Percentiles rank a stretch among this genome's conserved stretches.
Conservation (phyloP, 1,140 invertebrate genomes). For the Aphaenogaster ashmeadi region DNA sequence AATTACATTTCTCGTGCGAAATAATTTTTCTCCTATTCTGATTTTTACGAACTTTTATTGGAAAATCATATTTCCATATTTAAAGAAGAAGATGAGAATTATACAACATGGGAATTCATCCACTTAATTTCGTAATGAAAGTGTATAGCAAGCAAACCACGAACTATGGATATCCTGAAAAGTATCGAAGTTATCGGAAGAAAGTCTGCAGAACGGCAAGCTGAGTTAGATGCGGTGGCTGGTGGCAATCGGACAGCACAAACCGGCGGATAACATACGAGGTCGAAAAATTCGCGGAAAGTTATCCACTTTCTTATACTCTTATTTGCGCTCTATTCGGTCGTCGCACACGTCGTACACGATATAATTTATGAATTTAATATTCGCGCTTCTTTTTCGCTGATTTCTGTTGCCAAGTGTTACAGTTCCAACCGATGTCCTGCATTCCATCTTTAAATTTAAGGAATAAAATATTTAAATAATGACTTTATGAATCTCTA, state of each 20-base stretch:
- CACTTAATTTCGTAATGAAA: neutral
- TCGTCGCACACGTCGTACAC: slow-evolving; percentile 38
- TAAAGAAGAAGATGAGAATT: slow-evolving; percentile 14
- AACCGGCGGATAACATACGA: slow-evolving; percentile 66
- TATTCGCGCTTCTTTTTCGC: slow-evolving; percentile 16
- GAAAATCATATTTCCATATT: neutral
- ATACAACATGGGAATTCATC: slow-evolving; percentile 25
- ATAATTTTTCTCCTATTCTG: neutral
- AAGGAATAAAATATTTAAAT: neutral
- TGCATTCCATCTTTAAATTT: neutral
- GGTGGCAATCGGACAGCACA: slow-evolving; percentile 52
- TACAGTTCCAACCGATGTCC: neutral
- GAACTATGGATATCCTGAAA: slow-evolving; percentile 13
- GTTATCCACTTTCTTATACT: slow-evolving; percentile 68
- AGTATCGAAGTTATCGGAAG: slow-evolving; percentile 59
- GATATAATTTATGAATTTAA: slow-evolving; percentile 66
- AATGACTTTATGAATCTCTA: neutral
- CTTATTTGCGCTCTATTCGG: slow-evolving; percentile 68
- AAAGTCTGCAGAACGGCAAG: slow-evolving; percentile 33
- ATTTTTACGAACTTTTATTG: slow-evolving; percentile 24
- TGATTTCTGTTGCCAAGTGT: slow-evolving; percentile 26
- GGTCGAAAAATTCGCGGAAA: slow-evolving; percentile 62
- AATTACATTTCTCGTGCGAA: neutral
- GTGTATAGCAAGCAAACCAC: neutral
- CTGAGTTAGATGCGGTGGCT: slow-evolving; percentile 19